A percentile compares a stretch with the other conserved stretches of the same genome.
These are phyloP conservation scores for Zhuqinia jingwanae DNA, from an alignment of 2,888 invertebrate genomes.

Conservation along the genomic window DNA sequence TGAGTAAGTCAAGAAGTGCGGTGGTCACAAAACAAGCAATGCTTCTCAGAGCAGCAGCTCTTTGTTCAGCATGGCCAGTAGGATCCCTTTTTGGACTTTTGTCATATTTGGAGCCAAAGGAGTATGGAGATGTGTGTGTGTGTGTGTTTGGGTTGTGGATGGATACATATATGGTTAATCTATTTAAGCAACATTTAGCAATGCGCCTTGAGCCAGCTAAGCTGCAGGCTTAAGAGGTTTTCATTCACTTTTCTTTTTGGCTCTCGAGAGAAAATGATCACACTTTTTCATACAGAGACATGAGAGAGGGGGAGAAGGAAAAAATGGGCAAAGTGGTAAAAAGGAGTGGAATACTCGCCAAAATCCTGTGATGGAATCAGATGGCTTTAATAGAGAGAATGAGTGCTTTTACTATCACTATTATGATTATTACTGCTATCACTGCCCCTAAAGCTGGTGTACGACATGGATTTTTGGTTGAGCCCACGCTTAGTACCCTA, in stretches of 20 bases:
- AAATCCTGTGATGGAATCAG: conserved; percentile 71
- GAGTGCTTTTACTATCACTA: conserved; percentile 74
- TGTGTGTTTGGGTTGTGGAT: too few relatives aligned
- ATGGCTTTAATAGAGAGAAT: conserved; percentile 73
- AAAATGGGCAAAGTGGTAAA: conserved; percentile 61
- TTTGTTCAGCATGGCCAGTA: too few relatives aligned
- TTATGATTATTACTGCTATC: conserved; percentile 73
- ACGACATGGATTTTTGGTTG: conserved; percentile 64
- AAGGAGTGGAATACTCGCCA: conserved; percentile 64
- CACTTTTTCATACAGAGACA: conserved; percentile 64
- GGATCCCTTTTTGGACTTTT: neutral
- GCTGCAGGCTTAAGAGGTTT: conserved; percentile 69
- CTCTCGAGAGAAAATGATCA: conserved; percentile 71
- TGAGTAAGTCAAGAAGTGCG: neutral
- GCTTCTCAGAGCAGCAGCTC: neutral
- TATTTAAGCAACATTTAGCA: conserved; percentile 71
- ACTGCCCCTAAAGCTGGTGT: conserved; percentile 62
- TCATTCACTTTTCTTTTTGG: conserved; percentile 74
- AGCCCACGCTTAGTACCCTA: conserved; percentile 56
- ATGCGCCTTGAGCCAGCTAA: conserved; percentile 70
- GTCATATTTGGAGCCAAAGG: conserved; percentile 45
- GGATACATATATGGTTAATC: conserved; percentile 69
- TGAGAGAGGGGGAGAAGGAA: conserved; percentile 28
- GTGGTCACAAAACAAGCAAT: conserved; percentile 4
- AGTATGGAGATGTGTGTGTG: too few relatives aligned